Conservation (phyloP, 1,140 invertebrate species). For the Saccostrea echinata region DNA sequence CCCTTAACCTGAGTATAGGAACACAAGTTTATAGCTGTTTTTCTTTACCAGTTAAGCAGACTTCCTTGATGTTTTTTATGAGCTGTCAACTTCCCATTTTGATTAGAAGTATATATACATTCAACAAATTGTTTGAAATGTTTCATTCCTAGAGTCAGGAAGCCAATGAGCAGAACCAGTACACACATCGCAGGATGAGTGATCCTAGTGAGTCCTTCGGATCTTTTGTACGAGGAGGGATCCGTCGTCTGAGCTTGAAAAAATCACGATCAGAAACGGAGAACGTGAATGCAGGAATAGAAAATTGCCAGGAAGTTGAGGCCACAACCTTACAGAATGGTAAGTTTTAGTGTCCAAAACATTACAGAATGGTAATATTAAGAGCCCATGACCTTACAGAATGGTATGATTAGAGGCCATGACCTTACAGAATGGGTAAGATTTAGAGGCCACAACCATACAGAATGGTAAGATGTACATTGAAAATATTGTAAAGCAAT, state of each 20-base stretch:
- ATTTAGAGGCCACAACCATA: background rate
- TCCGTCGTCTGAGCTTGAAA: conserved; percentile 78
- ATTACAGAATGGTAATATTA: too few species aligned
- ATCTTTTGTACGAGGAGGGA: conserved; percentile 88
- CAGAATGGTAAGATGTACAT: too few species aligned
- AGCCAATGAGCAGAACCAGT: conserved; percentile 72
- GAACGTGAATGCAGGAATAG: conserved; percentile 82
- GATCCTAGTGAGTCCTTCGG: conserved; percentile 96
- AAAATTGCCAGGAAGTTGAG: conserved; percentile 93
- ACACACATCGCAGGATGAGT: conserved; percentile 89
- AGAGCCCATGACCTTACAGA: conserved; percentile 95
- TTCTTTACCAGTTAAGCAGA: too few species aligned
- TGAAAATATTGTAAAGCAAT: too few species aligned
- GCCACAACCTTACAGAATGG: conserved; percentile 95
- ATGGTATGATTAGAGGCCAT: conserved; percentile 93
- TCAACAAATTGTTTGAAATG: background rate
- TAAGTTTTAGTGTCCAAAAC: conserved; percentile 79
- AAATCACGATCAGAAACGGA: conserved; percentile 96
- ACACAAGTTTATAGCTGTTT: too few species aligned
- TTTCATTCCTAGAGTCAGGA: background rate
- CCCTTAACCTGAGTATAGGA: too few species aligned
- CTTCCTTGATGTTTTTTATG: background rate
- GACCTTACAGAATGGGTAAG: conserved; percentile 94
- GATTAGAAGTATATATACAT: background rate
- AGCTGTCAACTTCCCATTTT: background rate